Evolutionary conservation across 2,888 invertebrate species (phyloP).

Genomic region (Melangyna quadrimaculata): DNA sequence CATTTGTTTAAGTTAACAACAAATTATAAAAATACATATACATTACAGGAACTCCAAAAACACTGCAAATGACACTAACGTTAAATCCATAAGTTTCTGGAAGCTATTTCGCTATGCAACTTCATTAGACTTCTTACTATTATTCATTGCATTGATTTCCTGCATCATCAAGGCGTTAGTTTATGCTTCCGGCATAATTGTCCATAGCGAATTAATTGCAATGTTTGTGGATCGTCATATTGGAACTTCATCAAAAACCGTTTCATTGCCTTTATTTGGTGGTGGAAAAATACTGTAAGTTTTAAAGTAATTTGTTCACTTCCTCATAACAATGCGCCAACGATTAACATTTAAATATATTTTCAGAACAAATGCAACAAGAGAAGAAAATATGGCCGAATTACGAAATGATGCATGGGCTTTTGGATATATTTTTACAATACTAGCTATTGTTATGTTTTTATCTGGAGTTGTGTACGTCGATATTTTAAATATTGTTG

Average conservation of each 20-base stretch:
- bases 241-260: constrained; percentile 83
- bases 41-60: constrained; percentile 59
- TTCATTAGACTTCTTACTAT: constrained; percentile 82
- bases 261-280: constrained; percentile 83
- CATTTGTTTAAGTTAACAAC: no score
- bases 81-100: constrained; percentile 73
- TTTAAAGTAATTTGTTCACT: background rate
- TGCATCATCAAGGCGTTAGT: constrained; percentile 84
- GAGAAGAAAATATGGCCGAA: constrained; percentile 83
- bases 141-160: constrained; percentile 82
- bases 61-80: constrained; percentile 36
- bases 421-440: constrained; percentile 84
- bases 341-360: background rate
- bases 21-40: no score
- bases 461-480: constrained; percentile 85
- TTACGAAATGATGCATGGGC: constrained; percentile 85
- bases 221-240: constrained; percentile 85
- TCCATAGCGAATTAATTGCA: constrained; percentile 87
- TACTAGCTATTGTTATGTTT: constrained; percentile 83
- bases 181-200: constrained; percentile 85
- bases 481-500: constrained; percentile 85
- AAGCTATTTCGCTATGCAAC: constrained; percentile 84
- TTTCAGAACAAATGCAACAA: constrained; percentile 82
- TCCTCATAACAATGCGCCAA: accelerated
- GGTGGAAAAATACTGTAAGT: constrained; percentile 84